A percentile compares a stretch with the other conserved stretches of the same genome.
Evolutionary conservation across 1,140 invertebrate species (phyloP).

Genomic region (Diabrotica undecimpunctata): DNA sequence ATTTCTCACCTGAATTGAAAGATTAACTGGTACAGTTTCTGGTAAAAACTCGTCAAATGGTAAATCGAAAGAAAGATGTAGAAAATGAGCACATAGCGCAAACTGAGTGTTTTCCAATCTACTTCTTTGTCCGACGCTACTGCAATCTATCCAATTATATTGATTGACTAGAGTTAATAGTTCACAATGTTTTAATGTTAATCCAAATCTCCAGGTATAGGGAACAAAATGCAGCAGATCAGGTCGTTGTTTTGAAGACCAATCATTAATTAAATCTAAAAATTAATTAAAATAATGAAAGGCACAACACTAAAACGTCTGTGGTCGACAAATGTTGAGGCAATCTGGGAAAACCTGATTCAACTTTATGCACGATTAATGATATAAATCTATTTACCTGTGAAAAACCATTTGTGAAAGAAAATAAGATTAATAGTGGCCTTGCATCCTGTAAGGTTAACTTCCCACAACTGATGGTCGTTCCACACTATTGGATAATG

Average conservation of each 20-base stretch:
- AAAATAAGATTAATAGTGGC: conserved; percentile 89
- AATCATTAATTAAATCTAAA: conserved; percentile 90
- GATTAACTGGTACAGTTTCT: conserved; percentile 77
- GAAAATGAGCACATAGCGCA: conserved; percentile 87
- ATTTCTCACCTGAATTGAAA: conserved; percentile 76
- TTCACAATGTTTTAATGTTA: conserved; percentile 94
- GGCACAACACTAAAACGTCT: conserved; percentile 9
- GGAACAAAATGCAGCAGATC: conserved; percentile 95
- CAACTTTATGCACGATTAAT: neutral
- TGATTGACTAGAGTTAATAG: conserved; percentile 92
- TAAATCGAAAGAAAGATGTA: conserved; percentile 88
- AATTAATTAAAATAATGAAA: conserved; percentile 14
- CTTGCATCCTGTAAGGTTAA: conserved; percentile 89
- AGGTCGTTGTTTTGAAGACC: conserved; percentile 84
- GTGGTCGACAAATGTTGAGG: neutral
- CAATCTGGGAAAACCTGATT: too few relatives aligned
- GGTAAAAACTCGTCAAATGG: conserved; percentile 92
- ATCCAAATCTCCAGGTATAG: conserved; percentile 91
- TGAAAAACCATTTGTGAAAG: conserved; percentile 92
- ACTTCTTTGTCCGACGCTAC: conserved; percentile 75
- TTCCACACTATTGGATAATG: conserved; percentile 93
- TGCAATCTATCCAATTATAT: conserved; percentile 98
- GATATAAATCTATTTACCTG: conserved; percentile 59
- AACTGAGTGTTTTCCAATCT: conserved; percentile 82
- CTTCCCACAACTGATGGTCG: conserved; percentile 87